Evolutionary conservation across 2,113 vertebrate species (phyloP).

Genomic region (Saccopteryx bilineata): DNA sequence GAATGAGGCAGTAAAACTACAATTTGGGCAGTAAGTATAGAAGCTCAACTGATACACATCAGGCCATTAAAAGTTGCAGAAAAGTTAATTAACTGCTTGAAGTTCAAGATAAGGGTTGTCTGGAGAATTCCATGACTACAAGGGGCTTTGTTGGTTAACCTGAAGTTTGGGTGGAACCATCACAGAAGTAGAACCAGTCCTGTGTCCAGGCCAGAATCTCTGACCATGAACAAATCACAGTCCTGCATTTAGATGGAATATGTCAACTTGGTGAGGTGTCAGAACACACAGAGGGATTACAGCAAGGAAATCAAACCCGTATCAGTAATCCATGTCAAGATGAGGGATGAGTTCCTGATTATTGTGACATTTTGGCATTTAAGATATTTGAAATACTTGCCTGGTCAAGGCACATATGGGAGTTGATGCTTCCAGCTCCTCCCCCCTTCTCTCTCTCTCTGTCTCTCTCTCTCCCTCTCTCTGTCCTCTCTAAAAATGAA

Average conservation of each 20-base stretch:
- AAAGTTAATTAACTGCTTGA: background rate
- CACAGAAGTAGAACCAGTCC: background rate
- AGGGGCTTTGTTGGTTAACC: background rate
- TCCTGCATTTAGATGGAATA: background rate
- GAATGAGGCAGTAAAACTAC: background rate
- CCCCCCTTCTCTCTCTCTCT: no score
- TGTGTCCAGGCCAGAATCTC: background rate
- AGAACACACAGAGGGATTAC: background rate
- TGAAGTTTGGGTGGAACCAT: background rate
- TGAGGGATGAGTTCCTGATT: background rate
- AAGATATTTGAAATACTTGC: conserved; percentile 47
- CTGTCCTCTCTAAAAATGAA: no score
- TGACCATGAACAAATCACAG: background rate
- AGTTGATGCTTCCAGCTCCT: no score
- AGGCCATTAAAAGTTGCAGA: background rate
- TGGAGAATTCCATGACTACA: background rate
- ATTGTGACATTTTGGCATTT: conserved; percentile 27
- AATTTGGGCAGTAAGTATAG: background rate
- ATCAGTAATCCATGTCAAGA: background rate
- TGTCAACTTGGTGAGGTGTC: background rate
- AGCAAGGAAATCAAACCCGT: background rate
- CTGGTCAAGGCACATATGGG: no score
- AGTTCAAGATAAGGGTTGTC: background rate
- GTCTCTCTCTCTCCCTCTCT: no score
- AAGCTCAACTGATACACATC: background rate